Evolutionary conservation across 2,888 invertebrate genomes (phyloP), one percentile per base, ranked within the genome.

Genomic region (Anoplius nigerrimus): DNA sequence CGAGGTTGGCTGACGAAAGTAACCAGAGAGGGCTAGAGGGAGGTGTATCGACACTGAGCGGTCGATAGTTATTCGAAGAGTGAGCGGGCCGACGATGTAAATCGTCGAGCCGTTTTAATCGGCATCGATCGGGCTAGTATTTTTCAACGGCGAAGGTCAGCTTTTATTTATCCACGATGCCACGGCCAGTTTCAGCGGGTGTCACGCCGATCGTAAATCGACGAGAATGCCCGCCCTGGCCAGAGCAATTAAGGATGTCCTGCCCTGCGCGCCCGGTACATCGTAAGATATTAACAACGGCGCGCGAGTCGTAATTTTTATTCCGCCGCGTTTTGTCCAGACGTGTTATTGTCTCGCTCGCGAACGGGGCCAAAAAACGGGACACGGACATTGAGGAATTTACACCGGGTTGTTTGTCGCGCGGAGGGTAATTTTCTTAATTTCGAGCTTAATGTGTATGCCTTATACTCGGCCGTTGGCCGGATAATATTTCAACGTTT

Each of bases 391-490:
- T 65, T 69, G 74, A 72, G 60, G 64, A 74, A 71, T 80, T 76
- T 80, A 69, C 65, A 55, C 52, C 46, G 63, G 53, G 66, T 59
- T 61, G 65, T 67, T 72, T 68, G 71, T 74, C 73, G 64, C 55
- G 48, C 43, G 51, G 15, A 69, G 66, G 71, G 76, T 82, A 82
- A 80, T 83, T 82, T 80, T 72, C 84, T 83, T 82, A 84, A 83
- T 84, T 83, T 73, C 71, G 58, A 65, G 66, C 75, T 76, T 75
- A 72, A 82, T 72, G 67, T 67, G 71, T 65, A 55, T 45, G 57
- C 62, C 54, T 72, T 58, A 27, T 22, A 43, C 0, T n/a, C 58
- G 27, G 48, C 55, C 46, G 4, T 42, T 43, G 22, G 66, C 61
- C 60, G 71, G 74, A 75, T 80, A 81, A 82, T 80, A 79, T 81